Base-by-base conservation (phyloP, 2,113 vertebrate genomes). In the Sphaerodactylus townsendi region DNA sequence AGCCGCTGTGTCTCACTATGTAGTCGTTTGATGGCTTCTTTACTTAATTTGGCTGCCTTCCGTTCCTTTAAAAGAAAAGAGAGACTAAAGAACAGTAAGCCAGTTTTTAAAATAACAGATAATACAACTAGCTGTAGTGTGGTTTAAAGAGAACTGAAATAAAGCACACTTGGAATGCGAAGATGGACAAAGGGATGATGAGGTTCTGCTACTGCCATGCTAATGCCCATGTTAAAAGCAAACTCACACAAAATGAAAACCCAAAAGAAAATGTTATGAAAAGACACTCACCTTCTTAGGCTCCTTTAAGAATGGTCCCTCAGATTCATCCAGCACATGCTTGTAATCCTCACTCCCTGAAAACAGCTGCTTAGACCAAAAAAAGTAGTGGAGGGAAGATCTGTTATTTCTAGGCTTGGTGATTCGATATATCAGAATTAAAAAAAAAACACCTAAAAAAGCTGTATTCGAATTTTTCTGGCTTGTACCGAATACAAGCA, bases 1-100 rank as follows among this genome's bases (percentile, higher is more conserved):
- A 99, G 96, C 77, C 98, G 95, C 91, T 99, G 99, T 80, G 94
- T 98, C 86, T 99, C 99, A 92, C 99, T 99, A 68, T 99, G 98
- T 4, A 99, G 94, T 17, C 97, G 97, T 92, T 97, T 99, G 92
- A 99, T 96, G 1, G 98, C 98, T 89, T 99, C 98, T 91, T 97
- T 99, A 94, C 98, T 98, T 85, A 97, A 95, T 4, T 94, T 97
- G 4, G 98, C 98, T 64, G 98, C 98, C 89, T 98, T 99, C 84
- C 98, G 95, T 93, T 99, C 98, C 98, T 99, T 92, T 76, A 87
- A 87, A 80, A 79, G 92, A 86, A 95, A 66, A 3, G n/a, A 72
- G 68, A 89, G 86, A 91, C 71, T 53, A 33, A 46, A 21, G 14
- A 66, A 2, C 35, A 50, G 17, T 41, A 25, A 37, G 28, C 5